A percentile compares a stretch with the other conserved stretches of the same genome.
Evolutionary conservation across 2,797 vertebrate species (phyloP).

Genomic region (Mergus octosetaceus): DNA sequence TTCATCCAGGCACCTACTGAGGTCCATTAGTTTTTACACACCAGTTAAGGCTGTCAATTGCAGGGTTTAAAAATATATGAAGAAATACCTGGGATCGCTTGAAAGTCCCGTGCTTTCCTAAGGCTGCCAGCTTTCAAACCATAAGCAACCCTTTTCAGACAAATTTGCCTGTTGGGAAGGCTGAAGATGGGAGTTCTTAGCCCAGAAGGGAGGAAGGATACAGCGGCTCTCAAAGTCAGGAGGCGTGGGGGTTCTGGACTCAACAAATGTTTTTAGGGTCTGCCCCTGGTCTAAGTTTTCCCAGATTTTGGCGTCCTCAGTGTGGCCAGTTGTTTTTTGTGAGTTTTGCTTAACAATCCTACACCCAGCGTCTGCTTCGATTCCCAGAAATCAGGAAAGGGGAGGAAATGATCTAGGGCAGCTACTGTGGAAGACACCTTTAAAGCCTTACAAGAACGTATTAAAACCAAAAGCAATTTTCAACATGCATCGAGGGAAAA

Average conservation of each 20-base stretch:
- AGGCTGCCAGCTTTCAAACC: not conserved
- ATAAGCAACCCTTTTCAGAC: not conserved
- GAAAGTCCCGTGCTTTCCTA: not conserved
- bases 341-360: not conserved
- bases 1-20: conserved; percentile 40
- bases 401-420: not conserved
- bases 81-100: conserved; percentile 20
- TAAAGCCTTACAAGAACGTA: conserved; percentile 2
- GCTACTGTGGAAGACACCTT: conserved; percentile 35
- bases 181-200: not conserved
- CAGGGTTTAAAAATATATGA: not conserved
- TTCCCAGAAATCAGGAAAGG: not conserved
- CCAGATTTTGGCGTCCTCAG: not conserved
- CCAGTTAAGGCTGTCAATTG: conserved; percentile 6
- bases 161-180: not conserved
- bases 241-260: not conserved
- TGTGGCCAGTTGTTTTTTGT: not conserved
- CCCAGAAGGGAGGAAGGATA: not conserved
- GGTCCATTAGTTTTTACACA: conserved; percentile 52
- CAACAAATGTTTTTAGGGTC: not conserved
- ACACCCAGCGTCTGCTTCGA: not conserved
- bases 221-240: not conserved
- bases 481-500: conserved; percentile 10
- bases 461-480: conserved; percentile 25
- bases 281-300: not conserved